Evolutionary conservation across 2,888 invertebrate genomes (phyloP).

Genomic region (Nephrocerus scutellatus): DNA sequence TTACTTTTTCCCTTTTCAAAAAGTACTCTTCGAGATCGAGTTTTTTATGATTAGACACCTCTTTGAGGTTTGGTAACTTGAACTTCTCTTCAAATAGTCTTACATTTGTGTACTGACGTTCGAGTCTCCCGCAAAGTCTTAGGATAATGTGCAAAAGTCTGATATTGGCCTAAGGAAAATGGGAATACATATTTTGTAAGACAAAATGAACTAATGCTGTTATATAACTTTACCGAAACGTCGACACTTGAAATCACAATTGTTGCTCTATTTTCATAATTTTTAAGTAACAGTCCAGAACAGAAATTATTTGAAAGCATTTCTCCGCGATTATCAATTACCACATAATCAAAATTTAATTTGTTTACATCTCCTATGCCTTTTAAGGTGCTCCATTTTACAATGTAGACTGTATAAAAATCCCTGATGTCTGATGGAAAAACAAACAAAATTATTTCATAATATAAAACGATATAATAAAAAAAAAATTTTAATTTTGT

Average conservation of each 20-base stretch:
- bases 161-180: conserved; percentile 34
- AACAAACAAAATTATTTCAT: neutral
- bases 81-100: conserved; percentile 38
- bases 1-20: conserved; percentile 40
- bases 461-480: no score
- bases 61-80: conserved; percentile 36
- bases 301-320: conserved; percentile 41
- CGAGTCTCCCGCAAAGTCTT: conserved; percentile 39
- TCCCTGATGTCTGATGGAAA: conserved; percentile 31
- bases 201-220: neutral
- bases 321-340: conserved; percentile 42
- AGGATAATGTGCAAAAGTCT: conserved; percentile 39
- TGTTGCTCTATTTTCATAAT: conserved; percentile 39
- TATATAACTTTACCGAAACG: conserved; percentile 34
- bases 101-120: conserved; percentile 30
- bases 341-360: conserved; percentile 37
- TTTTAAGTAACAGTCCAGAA: conserved; percentile 39
- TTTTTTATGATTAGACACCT: conserved; percentile 31
- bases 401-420: conserved; percentile 37
- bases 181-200: neutral
- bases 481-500: no score
- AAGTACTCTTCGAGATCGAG: conserved; percentile 44
- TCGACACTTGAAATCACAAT: conserved; percentile 43
- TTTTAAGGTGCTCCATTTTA: conserved; percentile 40
- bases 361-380: conserved; percentile 37